phyloP scores from a whole-genome alignment of 2,888 invertebrate genomes.

The Melinopterus prodromus region DNA sequence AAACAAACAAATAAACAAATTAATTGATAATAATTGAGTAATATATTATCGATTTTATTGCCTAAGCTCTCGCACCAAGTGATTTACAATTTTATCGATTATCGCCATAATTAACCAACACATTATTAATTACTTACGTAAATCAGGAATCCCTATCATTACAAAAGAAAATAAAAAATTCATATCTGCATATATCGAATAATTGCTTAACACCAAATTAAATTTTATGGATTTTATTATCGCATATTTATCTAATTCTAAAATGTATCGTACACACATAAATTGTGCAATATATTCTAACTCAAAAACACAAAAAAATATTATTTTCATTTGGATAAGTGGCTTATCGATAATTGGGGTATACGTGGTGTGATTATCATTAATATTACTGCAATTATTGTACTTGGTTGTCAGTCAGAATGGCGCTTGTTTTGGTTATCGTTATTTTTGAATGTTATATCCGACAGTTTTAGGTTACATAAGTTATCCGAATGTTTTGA shows the following conservation, averaged over 20 bases:
- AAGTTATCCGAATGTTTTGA: neutral
- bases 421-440: neutral
- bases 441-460: neutral
- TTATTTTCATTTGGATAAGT: neutral
- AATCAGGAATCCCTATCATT: too few species aligned
- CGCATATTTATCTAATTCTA: neutral
- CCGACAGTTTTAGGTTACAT: neutral
- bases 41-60: neutral
- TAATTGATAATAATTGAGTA: neutral
- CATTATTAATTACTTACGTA: too few species aligned
- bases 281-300: neutral
- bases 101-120: too few species aligned
- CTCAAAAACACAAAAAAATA: neutral
- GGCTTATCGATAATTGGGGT: neutral
- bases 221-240: neutral
- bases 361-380: neutral
- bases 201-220: neutral
- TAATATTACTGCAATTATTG: neutral
- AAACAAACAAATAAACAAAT: neutral
- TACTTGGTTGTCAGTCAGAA: neutral
- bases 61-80: too few species aligned
- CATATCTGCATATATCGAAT: neutral
- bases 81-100: neutral
- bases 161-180: neutral
- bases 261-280: neutral